These are phyloP conservation scores for Eulemur rufifrons DNA, from an alignment of 2,113 vertebrate genomes.

Conservation along the genomic window DNA sequence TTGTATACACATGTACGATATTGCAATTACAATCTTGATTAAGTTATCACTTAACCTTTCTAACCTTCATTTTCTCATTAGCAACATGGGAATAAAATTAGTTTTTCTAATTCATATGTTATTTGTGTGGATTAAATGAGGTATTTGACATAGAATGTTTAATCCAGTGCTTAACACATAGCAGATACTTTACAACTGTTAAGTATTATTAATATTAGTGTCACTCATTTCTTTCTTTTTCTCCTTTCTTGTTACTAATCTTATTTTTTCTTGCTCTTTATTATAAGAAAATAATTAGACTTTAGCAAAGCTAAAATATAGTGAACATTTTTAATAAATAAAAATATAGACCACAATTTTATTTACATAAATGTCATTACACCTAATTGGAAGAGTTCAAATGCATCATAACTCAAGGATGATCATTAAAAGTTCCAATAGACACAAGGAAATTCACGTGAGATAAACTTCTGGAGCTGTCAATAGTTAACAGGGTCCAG, in stretches of 20 bases:
- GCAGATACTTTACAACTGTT: neutral
- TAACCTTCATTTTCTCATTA: neutral
- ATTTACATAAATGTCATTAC: neutral
- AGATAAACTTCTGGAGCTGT: neutral
- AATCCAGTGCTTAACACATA: neutral
- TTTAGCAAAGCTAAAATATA: neutral
- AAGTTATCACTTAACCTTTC: neutral
- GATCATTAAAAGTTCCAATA: neutral
- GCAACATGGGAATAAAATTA: neutral
- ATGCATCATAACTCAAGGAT: neutral
- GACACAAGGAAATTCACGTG: neutral
- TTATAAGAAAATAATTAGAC: neutral
- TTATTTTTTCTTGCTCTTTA: neutral
- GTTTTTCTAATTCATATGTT: neutral
- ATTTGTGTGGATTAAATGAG: neutral
- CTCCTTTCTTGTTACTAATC: neutral
- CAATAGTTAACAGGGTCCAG: neutral
- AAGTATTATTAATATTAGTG: neutral
- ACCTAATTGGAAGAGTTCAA: neutral
- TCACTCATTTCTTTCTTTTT: neutral
- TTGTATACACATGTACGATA: neutral
- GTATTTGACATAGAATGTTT: neutral
- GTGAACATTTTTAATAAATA: neutral
- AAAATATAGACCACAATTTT: neutral
- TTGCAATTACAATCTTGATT: neutral